Evolutionary conservation across 2,113 vertebrate genomes (phyloP), one percentile per base, ranked within the genome.

Genomic region (Strigops habroptila): DNA sequence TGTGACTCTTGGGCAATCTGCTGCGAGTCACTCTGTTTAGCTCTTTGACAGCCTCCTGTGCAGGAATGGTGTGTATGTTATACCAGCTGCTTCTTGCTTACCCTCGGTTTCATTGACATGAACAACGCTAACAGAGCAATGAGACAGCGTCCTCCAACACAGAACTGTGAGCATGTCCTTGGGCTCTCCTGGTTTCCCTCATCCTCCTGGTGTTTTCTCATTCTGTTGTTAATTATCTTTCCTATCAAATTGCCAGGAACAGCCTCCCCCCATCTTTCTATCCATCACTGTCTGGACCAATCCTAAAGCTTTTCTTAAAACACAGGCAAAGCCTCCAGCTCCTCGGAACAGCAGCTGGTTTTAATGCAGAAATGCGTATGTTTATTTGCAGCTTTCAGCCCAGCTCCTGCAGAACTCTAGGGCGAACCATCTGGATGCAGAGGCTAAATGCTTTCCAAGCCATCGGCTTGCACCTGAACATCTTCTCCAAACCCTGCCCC

Each of bases 201-300:
- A 43, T 82, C 28, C 46, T 88, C 78, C 57, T 64, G 53, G 28
- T 88, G 59, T 82, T 91, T 88, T 53, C 67, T 90, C 37, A 59
- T 86, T 91, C 84, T 91, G 41, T 37, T 79, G 41, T 73, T 94
- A 91, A 95, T 92, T 85, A 93, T 81, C 87, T 80, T 80, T 91
- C 59, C 64, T 86, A 85, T 77, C 37, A 96, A 93, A 87, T 64
- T 59, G 15, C 46, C 81, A 92, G 57, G 31, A 92, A 80, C 70
- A 80, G 37, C 53, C 87, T 73, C 35, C 48, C 25, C 18, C 57
- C 51, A 82, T 71, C 48, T 65, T 82, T 82, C 60, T 88, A 80
- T 71, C 64, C 43, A 82, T 81, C 71, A 55, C 35, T 88, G 62
- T 46, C 64, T 86, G 84, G 75, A 80, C 27, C 0, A 30, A 43